A percentile compares a stretch with the other conserved stretches of the same genome.
Conservation (phyloP, 1,140 invertebrate species). For the Philotrypesis tridentata region DNA sequence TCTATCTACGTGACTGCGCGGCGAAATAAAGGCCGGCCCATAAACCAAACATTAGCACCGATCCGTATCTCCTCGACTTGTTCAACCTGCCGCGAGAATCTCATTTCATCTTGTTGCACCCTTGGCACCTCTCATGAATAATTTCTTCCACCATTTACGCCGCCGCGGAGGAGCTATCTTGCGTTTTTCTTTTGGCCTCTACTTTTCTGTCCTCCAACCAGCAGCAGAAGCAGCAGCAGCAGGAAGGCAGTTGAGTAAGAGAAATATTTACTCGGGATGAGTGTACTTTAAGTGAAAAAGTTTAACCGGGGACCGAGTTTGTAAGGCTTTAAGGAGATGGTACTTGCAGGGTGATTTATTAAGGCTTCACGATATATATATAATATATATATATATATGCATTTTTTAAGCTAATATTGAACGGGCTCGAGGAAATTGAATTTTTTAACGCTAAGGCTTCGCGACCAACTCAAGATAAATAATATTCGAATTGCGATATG, state of each 20-base stretch:
- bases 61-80: conserved; percentile 58
- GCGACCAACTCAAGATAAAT: too few relatives aligned
- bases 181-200: conserved; percentile 3
- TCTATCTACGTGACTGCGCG: conserved; percentile 51
- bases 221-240: not conserved
- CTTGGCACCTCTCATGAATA: conserved; percentile 63
- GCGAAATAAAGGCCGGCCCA: conserved; percentile 51
- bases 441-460: not conserved
- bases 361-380: not conserved
- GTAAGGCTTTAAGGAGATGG: not conserved
- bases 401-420: not conserved
- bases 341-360: not conserved
- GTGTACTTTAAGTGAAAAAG: conserved; percentile 30
- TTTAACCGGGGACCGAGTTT: not conserved
- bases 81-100: conserved; percentile 57
- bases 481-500: too few relatives aligned
- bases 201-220: not conserved
- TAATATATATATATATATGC: too few relatives aligned
- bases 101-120: conserved; percentile 62
- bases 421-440: not conserved
- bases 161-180: not conserved
- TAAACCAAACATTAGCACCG: conserved; percentile 60
- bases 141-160: conserved; percentile 58
- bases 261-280: conserved; percentile 34
- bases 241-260: not conserved